These are phyloP conservation scores for Podabrus alpinus DNA, from an alignment of 2,888 invertebrate genomes.

Conservation along the genomic window DNA sequence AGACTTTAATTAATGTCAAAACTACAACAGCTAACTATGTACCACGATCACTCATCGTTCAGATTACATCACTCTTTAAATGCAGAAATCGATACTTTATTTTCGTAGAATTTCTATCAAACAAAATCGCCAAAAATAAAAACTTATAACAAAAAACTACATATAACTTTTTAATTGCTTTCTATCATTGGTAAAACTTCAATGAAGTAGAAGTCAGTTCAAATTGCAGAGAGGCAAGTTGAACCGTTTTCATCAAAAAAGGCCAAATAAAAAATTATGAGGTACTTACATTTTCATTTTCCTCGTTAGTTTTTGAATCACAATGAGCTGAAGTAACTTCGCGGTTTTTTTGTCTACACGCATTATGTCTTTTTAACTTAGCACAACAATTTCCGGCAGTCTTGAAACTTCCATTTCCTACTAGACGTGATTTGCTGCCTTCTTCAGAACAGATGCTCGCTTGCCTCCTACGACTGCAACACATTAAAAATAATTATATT, in stretches of 20 bases:
- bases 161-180: not conserved
- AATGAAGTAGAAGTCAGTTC: not conserved
- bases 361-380: slow-evolving; percentile 54
- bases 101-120: not conserved
- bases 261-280: not conserved
- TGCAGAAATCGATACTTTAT: too few relatives aligned
- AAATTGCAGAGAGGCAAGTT: not conserved
- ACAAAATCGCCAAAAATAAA: not conserved
- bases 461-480: slow-evolving; percentile 46
- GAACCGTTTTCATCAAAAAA: not conserved
- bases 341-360: slow-evolving; percentile 51
- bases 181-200: not conserved
- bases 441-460: slow-evolving; percentile 51
- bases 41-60: not conserved
- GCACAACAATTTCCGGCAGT: slow-evolving; percentile 50
- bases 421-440: slow-evolving; percentile 35
- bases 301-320: slow-evolving; percentile 7
- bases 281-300: slow-evolving; percentile 17
- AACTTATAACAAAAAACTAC: not conserved
- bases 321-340: slow-evolving; percentile 33
- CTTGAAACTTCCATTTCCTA: slow-evolving; percentile 47
- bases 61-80: not conserved
- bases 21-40: not conserved
- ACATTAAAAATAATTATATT: slow-evolving; percentile 2
- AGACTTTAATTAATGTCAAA: not conserved